phyloP scores from a whole-genome alignment of 1,140 invertebrate genomes.

The Zaprionus capensis region DNA sequence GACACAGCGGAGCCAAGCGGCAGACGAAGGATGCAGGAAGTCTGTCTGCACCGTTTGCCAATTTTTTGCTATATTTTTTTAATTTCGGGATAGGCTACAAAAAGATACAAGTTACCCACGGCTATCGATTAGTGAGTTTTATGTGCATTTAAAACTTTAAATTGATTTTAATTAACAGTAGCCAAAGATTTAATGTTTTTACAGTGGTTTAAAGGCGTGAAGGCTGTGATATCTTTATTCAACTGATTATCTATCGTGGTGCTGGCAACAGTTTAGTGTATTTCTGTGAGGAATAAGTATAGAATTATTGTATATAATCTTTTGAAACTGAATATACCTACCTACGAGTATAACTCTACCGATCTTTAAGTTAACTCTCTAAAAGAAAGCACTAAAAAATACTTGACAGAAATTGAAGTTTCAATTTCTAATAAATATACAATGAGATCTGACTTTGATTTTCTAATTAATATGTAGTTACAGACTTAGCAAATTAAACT shows the following conservation, averaged over 20 bases:
- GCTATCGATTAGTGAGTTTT: slow-evolving; percentile 1
- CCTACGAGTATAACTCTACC: not conserved
- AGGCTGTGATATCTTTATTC: not conserved
- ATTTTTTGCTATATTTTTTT: slow-evolving; percentile 16
- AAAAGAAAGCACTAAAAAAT: no score
- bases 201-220: not conserved
- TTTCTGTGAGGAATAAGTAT: not conserved
- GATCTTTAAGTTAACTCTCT: not conserved
- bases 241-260: no score
- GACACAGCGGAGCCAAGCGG: slow-evolving; percentile 38
- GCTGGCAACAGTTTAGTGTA: not conserved
- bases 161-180: not conserved
- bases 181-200: not conserved
- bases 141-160: slow-evolving; percentile 1
- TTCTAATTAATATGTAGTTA: not conserved
- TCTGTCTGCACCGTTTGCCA: slow-evolving; percentile 39
- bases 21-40: not conserved
- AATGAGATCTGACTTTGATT: not conserved
- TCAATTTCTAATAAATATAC: not conserved
- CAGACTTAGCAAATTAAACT: not conserved
- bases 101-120: not conserved
- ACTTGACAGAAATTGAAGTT: not conserved
- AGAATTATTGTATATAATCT: no score
- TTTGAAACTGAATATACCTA: no score
- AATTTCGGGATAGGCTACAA: not conserved